Percentiles rank a stretch among this genome's conserved stretches.
Conservation (phyloP, 2,888 invertebrate genomes). For the Parasteatoda lunata region DNA sequence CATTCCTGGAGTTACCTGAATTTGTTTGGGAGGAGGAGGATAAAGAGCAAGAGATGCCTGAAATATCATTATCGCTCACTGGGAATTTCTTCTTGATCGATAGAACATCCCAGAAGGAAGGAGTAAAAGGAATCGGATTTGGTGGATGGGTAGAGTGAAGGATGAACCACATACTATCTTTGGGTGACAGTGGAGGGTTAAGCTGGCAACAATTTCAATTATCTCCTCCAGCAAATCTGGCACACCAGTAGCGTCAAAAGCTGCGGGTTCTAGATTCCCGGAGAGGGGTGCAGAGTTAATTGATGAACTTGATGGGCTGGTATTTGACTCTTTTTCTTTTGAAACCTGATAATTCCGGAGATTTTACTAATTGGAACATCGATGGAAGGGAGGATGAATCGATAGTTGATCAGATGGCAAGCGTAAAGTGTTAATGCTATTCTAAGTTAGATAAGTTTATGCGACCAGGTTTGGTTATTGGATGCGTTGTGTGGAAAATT, state of each 20-base stretch:
- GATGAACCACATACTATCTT: conserved; percentile 19
- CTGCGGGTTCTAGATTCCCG: not conserved
- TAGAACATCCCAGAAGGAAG: conserved; percentile 15
- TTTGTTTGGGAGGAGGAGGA: not conserved
- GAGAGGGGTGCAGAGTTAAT: not conserved
- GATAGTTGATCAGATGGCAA: no score
- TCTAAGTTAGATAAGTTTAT: no score
- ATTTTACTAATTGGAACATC: no score
- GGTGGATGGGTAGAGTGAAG: not conserved
- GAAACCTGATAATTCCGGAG: no score
- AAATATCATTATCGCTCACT: conserved; percentile 57
- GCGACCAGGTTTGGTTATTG: no score
- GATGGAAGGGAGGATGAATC: no score
- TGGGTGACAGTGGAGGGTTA: conserved; percentile 2
- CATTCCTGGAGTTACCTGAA: conserved; percentile 36
- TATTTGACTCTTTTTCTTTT: no score
- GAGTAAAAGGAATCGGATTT: conserved; percentile 21
- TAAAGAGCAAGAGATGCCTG: not conserved
- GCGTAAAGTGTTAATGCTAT: no score
- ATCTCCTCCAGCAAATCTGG: not conserved
- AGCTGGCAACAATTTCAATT: conserved; percentile 46
- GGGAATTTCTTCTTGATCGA: conserved; percentile 46
- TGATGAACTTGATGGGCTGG: not conserved
- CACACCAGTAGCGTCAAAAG: not conserved
- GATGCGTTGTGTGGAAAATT: no score